Base-by-base conservation (phyloP, 2,797 vertebrate genomes). In the Hyperoplus immaculatus region DNA sequence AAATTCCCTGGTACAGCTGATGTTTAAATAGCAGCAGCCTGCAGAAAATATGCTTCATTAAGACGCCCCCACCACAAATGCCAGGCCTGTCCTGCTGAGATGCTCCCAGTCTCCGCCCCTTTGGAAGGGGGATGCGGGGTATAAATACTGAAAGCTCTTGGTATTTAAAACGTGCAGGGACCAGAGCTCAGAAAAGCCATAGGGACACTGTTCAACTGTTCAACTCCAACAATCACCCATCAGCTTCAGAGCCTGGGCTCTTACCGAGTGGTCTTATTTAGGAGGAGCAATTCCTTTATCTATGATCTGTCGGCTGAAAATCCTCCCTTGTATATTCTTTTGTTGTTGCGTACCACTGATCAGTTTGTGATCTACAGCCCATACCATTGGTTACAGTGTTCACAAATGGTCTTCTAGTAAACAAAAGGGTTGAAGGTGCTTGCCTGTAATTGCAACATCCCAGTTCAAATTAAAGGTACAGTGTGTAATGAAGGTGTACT, bases 101-200 rank as follows among this genome's bases (percentile, higher is more conserved):
- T 80, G 73, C 66, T 69, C 69, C 66, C 45, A 39, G 59, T 39
- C 60, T 50, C 55, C 29, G 46, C 73, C 78, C 81, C 72, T 55
- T 53, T 18, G 50, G 21, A 2, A 21, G 21, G 21, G 21, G 21
- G 21, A 21, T 21, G 21, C 21, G 50, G 74, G 79, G 77, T 83
- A 82, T 74, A 86, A 83, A 92, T 87, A 86, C 82, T 56, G 57
- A 84, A 66, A 36, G 51, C 76, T 77, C 72, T 29, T 4, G 61
- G 69, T 84, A 84, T 89, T 87, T 84, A 70, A 85, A 86, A 84
- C 58, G 67, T 45, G 56, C 50, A 64, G 50, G 56, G 73, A 75
- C 36, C 29, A 42, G 58, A 74, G 55, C n/a, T 57, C 16, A 69
- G 49, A 75, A 43, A 50, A 77, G 13, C 50, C 2, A 1, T 55